Conservation (phyloP, 2,888 invertebrate genomes). For the Panorpa germanica region DNA sequence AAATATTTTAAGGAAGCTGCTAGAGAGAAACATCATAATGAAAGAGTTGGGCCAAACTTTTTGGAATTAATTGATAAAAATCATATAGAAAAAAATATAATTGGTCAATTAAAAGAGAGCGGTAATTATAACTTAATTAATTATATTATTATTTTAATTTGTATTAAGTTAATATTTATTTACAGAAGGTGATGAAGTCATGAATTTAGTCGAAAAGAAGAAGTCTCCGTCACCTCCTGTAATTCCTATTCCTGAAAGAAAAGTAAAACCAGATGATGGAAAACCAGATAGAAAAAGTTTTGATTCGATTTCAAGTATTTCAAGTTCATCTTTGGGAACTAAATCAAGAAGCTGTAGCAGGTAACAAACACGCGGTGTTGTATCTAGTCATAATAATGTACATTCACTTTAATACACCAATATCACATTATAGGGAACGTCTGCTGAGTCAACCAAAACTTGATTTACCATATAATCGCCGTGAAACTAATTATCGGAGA, state of each 20-base stretch:
- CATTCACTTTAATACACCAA: too few species aligned
- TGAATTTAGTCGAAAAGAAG: constrained; percentile 17
- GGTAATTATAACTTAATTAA: constrained; percentile 2
- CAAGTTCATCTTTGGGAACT: constrained; percentile 17
- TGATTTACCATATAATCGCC: too few species aligned
- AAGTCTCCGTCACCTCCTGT: constrained; percentile 34
- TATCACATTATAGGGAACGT: too few species aligned
- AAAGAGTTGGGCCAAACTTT: constrained; percentile 34
- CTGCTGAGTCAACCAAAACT: too few species aligned
- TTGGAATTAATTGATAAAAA: constrained; percentile 26
- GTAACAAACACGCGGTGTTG: too few species aligned
- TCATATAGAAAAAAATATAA: constrained; percentile 18
- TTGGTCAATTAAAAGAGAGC: constrained; percentile 8
- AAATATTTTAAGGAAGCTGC: constrained; percentile 41
- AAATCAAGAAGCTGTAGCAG: too few species aligned
- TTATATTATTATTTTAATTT: constrained; percentile 4
- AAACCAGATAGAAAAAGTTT: constrained; percentile 14
- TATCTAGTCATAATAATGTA: too few species aligned
- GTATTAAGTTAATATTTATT: constrained; percentile 16
- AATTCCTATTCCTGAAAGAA: constrained; percentile 28
- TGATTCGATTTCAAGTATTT: constrained; percentile 17
- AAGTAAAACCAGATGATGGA: constrained; percentile 10
- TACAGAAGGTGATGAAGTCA: constrained; percentile 21
- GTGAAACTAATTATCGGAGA: too few species aligned
- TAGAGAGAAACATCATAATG: constrained; percentile 44